These are phyloP conservation scores for Apeltes quadracus DNA, from an alignment of 2,113 vertebrate genomes.

Conservation along the genomic window DNA sequence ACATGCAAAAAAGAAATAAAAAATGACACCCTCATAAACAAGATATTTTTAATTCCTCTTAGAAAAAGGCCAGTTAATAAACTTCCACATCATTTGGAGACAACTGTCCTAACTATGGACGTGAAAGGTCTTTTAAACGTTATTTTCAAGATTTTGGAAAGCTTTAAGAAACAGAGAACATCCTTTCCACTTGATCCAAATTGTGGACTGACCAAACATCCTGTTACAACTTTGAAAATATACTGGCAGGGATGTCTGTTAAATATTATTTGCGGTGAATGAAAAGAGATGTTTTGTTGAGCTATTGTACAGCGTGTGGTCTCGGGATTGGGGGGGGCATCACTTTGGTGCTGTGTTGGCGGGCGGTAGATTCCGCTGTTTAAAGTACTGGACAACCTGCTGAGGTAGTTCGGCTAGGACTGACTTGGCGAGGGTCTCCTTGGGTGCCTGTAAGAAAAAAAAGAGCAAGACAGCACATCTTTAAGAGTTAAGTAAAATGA, in stretches of 20 bases:
- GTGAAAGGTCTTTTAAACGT: constrained; percentile 21
- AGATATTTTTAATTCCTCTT: constrained; percentile 8
- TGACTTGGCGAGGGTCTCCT: constrained; percentile 96
- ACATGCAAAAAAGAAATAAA: constrained; percentile 54
- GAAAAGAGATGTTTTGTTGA: constrained; percentile 44
- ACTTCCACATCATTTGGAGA: constrained; percentile 17
- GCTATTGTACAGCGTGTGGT: constrained; percentile 45
- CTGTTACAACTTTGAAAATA: constrained; percentile 24
- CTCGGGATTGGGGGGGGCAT: constrained; percentile 27
- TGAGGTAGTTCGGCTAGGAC: constrained; percentile 97
- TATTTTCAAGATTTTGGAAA: constrained; percentile 28
- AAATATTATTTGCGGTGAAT: constrained; percentile 31
- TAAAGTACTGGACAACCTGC: constrained; percentile 98
- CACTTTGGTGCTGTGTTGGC: constrained; percentile 86
- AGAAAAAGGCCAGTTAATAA: constrained; percentile 11
- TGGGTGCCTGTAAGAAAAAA: constrained; percentile 85
- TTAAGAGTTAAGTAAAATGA: background rate
- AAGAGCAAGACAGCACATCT: background rate
- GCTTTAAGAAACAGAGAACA: constrained; percentile 27
- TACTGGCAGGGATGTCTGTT: constrained; percentile 31
- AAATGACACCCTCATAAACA: constrained; percentile 23
- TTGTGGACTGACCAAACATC: constrained; percentile 30
- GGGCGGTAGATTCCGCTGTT: constrained; percentile 92
- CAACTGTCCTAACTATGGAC: constrained; percentile 27
- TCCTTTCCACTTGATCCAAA: constrained; percentile 46